Percentiles rank a stretch among this genome's conserved stretches.
Conservation (phyloP, 2,888 invertebrate species). For the Anoncus sp. region DNA sequence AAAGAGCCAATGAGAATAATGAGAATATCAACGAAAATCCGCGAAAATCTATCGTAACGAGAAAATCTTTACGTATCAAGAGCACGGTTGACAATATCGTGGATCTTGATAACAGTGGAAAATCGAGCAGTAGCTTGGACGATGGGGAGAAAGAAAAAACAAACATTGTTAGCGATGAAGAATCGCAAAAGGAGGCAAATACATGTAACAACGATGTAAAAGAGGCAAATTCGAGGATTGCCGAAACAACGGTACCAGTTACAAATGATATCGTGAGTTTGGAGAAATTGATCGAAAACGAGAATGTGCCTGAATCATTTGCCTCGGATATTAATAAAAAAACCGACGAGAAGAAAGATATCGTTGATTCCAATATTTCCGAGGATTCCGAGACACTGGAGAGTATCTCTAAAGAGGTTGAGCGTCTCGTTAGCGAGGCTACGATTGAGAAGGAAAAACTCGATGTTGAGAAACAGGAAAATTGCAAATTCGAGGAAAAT, state of each 20-base stretch:
- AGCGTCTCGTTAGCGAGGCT: slow-evolving; percentile 74
- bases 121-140: slow-evolving; percentile 21
- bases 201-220: slow-evolving; percentile 34
- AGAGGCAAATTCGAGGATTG: slow-evolving; percentile 26
- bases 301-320: slow-evolving; percentile 34
- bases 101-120: slow-evolving; percentile 35
- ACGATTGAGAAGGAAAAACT: no score
- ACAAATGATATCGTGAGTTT: not conserved
- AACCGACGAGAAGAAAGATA: slow-evolving; percentile 17
- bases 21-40: not conserved
- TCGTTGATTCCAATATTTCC: slow-evolving; percentile 46
- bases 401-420: slow-evolving; percentile 78
- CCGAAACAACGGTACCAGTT: not conserved
- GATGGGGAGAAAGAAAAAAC: slow-evolving; percentile 24
- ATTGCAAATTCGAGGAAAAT: not conserved
- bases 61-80: slow-evolving; percentile 53
- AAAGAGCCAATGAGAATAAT: not conserved
- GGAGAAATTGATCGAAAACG: slow-evolving; percentile 25
- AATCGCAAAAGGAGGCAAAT: slow-evolving; percentile 19
- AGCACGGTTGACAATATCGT: slow-evolving; percentile 37
- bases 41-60: slow-evolving; percentile 54
- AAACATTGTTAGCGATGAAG: not conserved
- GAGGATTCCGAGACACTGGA: slow-evolving; percentile 79
- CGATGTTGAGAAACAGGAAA: no score
- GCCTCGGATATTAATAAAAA: slow-evolving; percentile 18